Conservation (phyloP, 1,140 invertebrate species). For the Wasmannia auropunctata region DNA sequence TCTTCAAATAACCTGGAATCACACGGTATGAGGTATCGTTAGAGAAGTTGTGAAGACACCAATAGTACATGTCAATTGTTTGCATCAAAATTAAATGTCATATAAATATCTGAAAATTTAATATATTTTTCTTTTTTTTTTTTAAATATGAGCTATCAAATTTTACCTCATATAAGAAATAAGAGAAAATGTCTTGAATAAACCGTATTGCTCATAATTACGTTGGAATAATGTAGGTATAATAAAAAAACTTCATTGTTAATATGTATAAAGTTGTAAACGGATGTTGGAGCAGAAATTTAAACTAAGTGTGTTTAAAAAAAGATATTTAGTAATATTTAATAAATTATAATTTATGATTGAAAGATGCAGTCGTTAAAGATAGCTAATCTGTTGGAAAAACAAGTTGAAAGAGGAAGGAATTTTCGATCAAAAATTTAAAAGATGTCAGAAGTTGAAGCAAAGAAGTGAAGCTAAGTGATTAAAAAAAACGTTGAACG, state of each 20-base stretch:
- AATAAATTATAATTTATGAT: not conserved
- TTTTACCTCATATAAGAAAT: not conserved
- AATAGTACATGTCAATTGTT: not conserved
- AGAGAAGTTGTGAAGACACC: not conserved
- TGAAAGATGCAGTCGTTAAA: not conserved
- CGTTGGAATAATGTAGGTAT: too few species aligned
- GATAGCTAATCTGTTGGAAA: not conserved
- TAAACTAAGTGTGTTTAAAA: not conserved
- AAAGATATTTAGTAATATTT: not conserved
- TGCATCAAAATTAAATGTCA: not conserved
- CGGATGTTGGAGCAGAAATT: not conserved
- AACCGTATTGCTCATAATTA: not conserved
- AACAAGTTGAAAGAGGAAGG: not conserved
- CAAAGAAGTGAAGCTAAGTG: not conserved
- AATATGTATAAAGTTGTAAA: too few species aligned
- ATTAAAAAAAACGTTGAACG: not conserved
- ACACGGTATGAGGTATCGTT: not conserved
- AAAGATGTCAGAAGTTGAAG: not conserved
- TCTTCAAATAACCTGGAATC: slow-evolving; percentile 94
- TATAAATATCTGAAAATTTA: not conserved
- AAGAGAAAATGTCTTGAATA: not conserved
- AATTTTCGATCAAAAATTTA: not conserved
- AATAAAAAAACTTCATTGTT: too few species aligned
- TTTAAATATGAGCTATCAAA: not conserved
- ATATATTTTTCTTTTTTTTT: not conserved